Percentiles rank a stretch among this genome's conserved stretches.
phyloP scores from a whole-genome alignment of 2,797 vertebrate genomes.

The Manis javanica region DNA sequence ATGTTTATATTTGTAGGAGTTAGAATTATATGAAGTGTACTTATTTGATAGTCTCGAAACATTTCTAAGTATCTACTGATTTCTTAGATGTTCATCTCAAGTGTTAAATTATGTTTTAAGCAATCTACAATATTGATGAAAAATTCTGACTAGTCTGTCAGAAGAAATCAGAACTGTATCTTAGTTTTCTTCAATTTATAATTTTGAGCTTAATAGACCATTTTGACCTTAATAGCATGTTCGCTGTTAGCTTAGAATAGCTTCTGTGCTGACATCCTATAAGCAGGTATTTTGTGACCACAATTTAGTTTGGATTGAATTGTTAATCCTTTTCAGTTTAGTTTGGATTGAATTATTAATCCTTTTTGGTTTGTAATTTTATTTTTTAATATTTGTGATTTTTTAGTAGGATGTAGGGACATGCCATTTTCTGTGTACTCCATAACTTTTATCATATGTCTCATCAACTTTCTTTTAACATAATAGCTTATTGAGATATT shows the following conservation, averaged over 20 bases:
- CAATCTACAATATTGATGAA: neutral
- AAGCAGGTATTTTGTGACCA: constrained; percentile 41
- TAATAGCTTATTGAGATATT: neutral
- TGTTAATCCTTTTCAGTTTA: neutral
- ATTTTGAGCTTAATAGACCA: constrained; percentile 20
- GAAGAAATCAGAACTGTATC: neutral
- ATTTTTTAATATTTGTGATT: constrained; percentile 46
- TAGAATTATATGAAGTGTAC: neutral
- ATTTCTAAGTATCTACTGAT: constrained; percentile 10
- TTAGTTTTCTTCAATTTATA: constrained; percentile 45
- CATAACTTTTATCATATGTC: constrained; percentile 31
- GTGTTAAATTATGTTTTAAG: constrained; percentile 45
- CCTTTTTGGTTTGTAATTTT: constrained; percentile 23
- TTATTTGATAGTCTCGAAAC: neutral
- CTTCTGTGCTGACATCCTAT: constrained; percentile 23
- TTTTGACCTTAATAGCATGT: neutral
- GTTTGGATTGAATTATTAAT: constrained; percentile 25
- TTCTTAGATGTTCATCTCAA: neutral
- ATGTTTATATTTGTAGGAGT: neutral
- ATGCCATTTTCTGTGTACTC: constrained; percentile 56
- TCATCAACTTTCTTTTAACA: neutral
- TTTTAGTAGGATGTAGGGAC: neutral
- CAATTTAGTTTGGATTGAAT: constrained; percentile 41
- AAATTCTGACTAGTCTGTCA: neutral
- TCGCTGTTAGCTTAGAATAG: neutral